Evolutionary conservation across 2,888 invertebrate species (phyloP), one percentile per base, ranked within the genome.

Genomic region (Mechanitis mazaeus): DNA sequence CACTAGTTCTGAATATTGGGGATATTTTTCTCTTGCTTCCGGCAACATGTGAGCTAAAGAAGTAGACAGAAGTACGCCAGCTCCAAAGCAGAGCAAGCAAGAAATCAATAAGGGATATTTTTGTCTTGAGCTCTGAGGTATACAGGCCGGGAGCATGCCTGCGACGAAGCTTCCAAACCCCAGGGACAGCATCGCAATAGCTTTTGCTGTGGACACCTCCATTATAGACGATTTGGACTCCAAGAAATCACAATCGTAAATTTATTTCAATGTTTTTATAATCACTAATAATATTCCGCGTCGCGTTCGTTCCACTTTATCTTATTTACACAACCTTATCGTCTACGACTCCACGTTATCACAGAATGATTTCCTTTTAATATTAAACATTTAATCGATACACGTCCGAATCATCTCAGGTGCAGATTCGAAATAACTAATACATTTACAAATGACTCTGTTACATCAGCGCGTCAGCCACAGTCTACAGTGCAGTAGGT

Each of bases 1-100:
- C 35, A 93, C 81, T 1, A 95, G 76, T 76, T 95, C 95, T 0
- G 94, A 91, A 69, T 92, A 91, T 47, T 91, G 77, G 1, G 91
- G 90, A 55, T 93, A 78, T 62, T 85, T 83, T 64, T 92, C 91
- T 58, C 94, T 90, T 33, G 94, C 93, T 88, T 96, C 96, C n/a
- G 95, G 95, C 3, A 96, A 83, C 90, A 96, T 95, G 81, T 96
- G 96, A 28, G 95, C 90, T 45, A 95, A 69, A 0, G 95, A 92
- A 0, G 96, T 96, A 0, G 95, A 93, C 3, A 96, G 81, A 3
- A 96, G 88, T 33, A 96, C 94, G 1, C 96, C 96, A 5, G 94
- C 95, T 3, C 96, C 96, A 72, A 95, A 95, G 75, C 95, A 96
- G 1, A 96, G 86, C 6, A 95, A 81, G 20, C 93, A 90, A 0